Evolutionary conservation across 2,888 invertebrate species (phyloP).

Genomic region (Aradus depressus): DNA sequence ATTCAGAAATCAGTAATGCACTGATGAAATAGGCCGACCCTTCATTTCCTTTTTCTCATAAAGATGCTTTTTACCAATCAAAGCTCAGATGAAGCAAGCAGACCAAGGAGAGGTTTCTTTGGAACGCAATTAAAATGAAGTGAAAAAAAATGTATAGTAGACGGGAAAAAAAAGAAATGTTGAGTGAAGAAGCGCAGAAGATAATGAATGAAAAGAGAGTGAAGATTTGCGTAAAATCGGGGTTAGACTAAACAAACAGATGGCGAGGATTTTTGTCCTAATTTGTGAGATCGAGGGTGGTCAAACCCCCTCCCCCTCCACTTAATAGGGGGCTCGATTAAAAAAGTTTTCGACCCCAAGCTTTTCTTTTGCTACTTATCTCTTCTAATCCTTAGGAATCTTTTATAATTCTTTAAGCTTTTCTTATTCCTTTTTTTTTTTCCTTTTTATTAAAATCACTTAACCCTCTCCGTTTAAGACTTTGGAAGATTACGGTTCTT

Average conservation of each 20-base stretch:
- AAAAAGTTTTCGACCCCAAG: slow-evolving; percentile 18
- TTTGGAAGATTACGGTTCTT: no score
- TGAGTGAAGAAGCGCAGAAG: no score
- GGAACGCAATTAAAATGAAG: slow-evolving; percentile 21
- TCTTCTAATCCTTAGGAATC: no score
- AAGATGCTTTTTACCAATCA: slow-evolving; percentile 20
- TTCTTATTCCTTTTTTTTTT: no score
- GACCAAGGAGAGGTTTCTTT: slow-evolving; percentile 14
- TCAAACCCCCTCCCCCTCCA: no score
- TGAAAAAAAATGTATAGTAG: slow-evolving; percentile 12
- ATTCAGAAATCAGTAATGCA: slow-evolving; percentile 18
- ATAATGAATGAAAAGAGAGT: neutral
- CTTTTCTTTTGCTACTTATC: no score
- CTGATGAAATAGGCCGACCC: neutral
- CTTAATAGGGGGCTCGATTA: slow-evolving; percentile 18
- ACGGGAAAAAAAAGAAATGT: slow-evolving; percentile 16
- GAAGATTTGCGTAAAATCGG: slow-evolving; percentile 2
- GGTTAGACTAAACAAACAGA: slow-evolving; percentile 9
- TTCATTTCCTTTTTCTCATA: slow-evolving; percentile 4
- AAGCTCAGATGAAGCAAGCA: no score
- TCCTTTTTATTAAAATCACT: no score
- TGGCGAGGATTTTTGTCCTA: neutral
- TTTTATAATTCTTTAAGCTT: no score
- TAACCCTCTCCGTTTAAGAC: no score
- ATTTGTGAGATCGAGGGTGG: no score